These are phyloP conservation scores for Heliconius cydno DNA, from an alignment of 2,888 invertebrate genomes.

Conservation along the genomic window DNA sequence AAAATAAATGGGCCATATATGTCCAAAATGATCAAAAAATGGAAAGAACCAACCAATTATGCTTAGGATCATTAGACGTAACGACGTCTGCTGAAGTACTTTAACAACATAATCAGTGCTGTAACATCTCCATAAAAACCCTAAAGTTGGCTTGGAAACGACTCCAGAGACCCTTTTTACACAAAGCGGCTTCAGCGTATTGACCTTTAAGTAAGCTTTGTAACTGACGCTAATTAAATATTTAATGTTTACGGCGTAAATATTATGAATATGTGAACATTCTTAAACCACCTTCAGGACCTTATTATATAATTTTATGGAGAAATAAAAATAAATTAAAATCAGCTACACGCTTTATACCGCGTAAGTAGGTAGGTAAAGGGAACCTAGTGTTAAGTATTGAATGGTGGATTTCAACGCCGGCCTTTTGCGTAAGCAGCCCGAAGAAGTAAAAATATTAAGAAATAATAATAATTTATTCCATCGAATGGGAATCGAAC, in stretches of 20 bases:
- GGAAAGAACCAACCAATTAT: too few relatives aligned
- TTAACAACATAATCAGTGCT: constrained; percentile 34
- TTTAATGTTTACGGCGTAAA: constrained; percentile 72
- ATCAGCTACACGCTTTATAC: too few relatives aligned
- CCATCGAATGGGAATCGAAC: too few relatives aligned
- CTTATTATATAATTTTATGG: neutral
- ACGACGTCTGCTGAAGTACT: constrained; percentile 25
- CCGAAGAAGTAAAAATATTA: too few relatives aligned
- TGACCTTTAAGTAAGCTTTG: constrained; percentile 69
- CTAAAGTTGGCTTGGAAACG: constrained; percentile 38
- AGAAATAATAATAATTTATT: too few relatives aligned
- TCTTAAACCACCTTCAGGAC: neutral
- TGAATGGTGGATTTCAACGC: neutral
- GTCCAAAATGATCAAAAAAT: too few relatives aligned
- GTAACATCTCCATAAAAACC: constrained; percentile 38
- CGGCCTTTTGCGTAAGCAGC: neutral
- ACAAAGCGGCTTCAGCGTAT: constrained; percentile 63
- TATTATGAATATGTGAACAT: constrained; percentile 46
- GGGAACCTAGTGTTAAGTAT: neutral
- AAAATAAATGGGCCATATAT: too few relatives aligned
- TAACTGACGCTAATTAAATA: constrained; percentile 76
- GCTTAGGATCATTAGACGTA: constrained; percentile 22
- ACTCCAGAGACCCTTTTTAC: constrained; percentile 61
- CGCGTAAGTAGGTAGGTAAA: too few relatives aligned
- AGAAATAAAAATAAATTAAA: too few relatives aligned